Evolutionary conservation across 2,797 vertebrate genomes (phyloP).

Genomic region (Cirrhinus molitorella): DNA sequence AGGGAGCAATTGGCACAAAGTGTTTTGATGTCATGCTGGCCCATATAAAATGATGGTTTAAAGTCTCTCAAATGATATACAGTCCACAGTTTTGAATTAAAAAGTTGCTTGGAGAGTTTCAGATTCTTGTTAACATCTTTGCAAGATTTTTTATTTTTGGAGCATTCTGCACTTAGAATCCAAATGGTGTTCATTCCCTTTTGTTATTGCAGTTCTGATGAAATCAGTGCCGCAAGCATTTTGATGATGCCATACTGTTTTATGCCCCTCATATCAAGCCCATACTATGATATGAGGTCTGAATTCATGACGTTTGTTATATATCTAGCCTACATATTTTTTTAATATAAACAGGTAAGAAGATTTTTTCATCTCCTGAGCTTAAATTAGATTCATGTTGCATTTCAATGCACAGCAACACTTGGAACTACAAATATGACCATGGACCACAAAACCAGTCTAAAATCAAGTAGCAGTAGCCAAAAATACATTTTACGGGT

Average conservation of each 20-base stretch:
- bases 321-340: background rate
- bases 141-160: background rate
- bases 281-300: constrained; percentile 4
- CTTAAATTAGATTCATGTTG: background rate
- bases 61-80: background rate
- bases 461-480: no score
- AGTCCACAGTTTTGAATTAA: background rate
- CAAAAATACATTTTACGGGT: no score
- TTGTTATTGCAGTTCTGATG: background rate
- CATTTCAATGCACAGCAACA: background rate
- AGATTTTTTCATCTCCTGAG: background rate
- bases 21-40: constrained; percentile 31
- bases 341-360: background rate
- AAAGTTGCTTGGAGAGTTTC: background rate
- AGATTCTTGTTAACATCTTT: background rate
- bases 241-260: background rate
- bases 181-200: background rate
- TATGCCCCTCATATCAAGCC: background rate
- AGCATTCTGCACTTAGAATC: background rate
- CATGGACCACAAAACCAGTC: no score
- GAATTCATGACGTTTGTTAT: background rate
- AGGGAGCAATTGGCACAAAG: constrained; percentile 54
- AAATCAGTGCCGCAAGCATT: constrained; percentile 6
- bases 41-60: constrained; percentile 10
- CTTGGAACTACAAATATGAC: background rate